Evolutionary conservation across 2,797 vertebrate species (phyloP), one percentile per base, ranked within the genome.

Genomic region (Chiroxiphia lanceolata): DNA sequence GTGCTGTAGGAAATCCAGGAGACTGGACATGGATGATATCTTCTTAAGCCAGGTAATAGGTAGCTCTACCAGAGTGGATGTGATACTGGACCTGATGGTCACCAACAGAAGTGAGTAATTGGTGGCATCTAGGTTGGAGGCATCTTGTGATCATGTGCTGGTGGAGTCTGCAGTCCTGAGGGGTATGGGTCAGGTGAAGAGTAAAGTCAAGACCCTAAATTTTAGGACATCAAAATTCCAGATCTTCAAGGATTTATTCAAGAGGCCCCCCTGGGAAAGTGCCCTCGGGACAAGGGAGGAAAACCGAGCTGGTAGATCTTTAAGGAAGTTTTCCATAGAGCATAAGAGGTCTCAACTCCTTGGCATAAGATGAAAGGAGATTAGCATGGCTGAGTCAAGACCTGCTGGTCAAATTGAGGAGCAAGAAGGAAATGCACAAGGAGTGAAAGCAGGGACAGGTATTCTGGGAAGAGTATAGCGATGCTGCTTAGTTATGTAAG

Each of bases 381-480:
- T 17, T 8, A 6, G 6, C 13, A 4, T 16, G 10, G 5, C 15
- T 87, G n/a, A 40, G 33, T 29, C 3, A 6, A 45, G n/a, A 78
- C 22, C 31, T 53, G 12, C 23, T 78, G 31, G 38, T 72, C 19
- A 56, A 56, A 65, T 10, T 15, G 26, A 48, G 18, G 16, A 10
- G 22, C 14, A n/a, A 34, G 47, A 75, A 45, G 33, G 15, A 93
- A 72, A 59, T 12, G 21, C 11, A 33, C 21, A 54, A 13, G 13
- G 16, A n/a, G 50, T 21, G 23, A 36, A 59, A 69, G 38, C 44
- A 78, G 20, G 56, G 15, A 34, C 34, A 59, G 9, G 3, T 65
- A 12, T 36, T 9, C 57, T 45, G 16, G 33, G 57, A 69, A n/a
- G 40, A 22, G 18, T 34, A 6, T 4, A 48, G 21, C 0, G 0